Evolutionary conservation across 92 coral and sea anemone genomes (phyloP), one percentile per base, ranked within the genome.

Genomic region (Parazoanthus swiftii): DNA sequence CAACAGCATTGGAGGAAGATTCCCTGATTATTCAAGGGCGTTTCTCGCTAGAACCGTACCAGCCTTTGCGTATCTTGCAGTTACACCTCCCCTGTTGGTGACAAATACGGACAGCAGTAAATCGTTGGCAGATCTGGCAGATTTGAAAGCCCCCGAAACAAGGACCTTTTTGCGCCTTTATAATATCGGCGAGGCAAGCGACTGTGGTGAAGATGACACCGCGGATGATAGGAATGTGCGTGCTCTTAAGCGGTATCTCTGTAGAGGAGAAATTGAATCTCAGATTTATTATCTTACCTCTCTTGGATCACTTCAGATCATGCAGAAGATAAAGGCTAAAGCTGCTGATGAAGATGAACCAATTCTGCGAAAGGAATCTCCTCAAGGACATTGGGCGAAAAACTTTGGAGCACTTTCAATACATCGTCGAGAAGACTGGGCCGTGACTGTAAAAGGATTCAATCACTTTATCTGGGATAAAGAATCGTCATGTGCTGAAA

Each of bases 401-500:
- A 90, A 91, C 63, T 93, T 73, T 51, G 95, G 88, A 29, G 88
- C 93, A 0, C 59, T 93, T 18, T 76, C 87, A 20, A 85, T 93
- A 39, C 89, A 93, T 25, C 88, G 95, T 6, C 90, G 95, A 23
- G 26, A 68, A 4, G 86, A 91, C 83, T 93, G 95, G 93, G 85
- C 89, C 16, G 92, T 93, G 8, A 79, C 86, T 48, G 93, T 88
- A 8, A 93, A 93, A 73, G 95, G 95, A 8, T 88, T 93, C 82
- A 90, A 89, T 77, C 86, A 89, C 14, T 93, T 38, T 77, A 88
- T 89, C 2, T 91, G 88, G 90, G 93, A 91, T 58, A 86, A 50
- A 56, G 95, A 93, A 48, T 43, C 86, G 9, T 86, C 84, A 14
- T 18, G 71, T 21, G 74, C 38, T 25, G 90, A 89, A 33, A 93